A percentile compares a stretch with the other conserved stretches of the same genome.
These are phyloP conservation scores for Balanococcus diminutus DNA, from an alignment of 2,888 invertebrate genomes.

Conservation along the genomic window DNA sequence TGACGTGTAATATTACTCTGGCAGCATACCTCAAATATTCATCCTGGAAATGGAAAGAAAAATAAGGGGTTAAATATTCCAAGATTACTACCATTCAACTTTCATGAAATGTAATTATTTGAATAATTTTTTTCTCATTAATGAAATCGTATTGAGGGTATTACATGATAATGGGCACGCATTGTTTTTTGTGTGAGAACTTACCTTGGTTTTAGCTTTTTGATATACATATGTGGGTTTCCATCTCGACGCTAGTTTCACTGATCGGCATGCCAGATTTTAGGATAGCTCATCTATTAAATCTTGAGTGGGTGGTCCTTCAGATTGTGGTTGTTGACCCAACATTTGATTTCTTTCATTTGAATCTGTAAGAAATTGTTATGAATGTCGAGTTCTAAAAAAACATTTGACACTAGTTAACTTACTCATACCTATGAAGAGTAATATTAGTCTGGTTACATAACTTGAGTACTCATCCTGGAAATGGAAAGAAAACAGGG, in stretches of 20 bases:
- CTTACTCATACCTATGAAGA: constrained; percentile 89
- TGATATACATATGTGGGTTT: constrained; percentile 90
- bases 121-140: neutral
- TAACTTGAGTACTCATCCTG: constrained; percentile 88
- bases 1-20: constrained; percentile 84
- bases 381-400: neutral
- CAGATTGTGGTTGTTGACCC: neutral
- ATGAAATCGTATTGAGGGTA: neutral
- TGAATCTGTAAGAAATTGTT: neutral
- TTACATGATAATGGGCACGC: neutral
- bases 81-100: neutral
- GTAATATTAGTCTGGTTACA: constrained; percentile 86
- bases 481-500: constrained; percentile 62
- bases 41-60: constrained; percentile 66
- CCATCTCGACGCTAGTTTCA: constrained; percentile 89
- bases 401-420: constrained; percentile 60
- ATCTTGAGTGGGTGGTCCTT: constrained; percentile 68
- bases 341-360: neutral
- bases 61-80: constrained; percentile 61
- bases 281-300: constrained; percentile 85
- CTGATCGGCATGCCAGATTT: constrained; percentile 81
- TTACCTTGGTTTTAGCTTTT: constrained; percentile 80
- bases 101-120: neutral
- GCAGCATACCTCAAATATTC: constrained; percentile 91
- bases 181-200: neutral